Percentiles rank a stretch among this genome's conserved stretches.
Evolutionary conservation across 2,113 vertebrate genomes (phyloP).

Genomic region (Phylloscopus trochiloides): DNA sequence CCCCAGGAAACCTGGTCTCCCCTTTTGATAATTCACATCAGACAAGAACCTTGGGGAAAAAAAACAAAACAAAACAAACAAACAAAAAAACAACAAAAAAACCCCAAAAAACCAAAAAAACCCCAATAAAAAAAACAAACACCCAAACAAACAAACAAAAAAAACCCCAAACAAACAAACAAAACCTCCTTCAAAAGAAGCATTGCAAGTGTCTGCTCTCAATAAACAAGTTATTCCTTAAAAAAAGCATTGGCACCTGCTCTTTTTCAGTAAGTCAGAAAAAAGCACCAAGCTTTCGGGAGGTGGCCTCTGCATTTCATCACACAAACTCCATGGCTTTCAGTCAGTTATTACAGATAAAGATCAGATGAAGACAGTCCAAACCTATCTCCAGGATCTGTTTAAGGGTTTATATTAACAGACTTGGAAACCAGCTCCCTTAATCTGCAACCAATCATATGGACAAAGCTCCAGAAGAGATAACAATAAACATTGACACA

Average conservation of each 20-base stretch:
- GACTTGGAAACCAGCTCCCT: background rate
- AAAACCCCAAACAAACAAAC: too few species aligned
- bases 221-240: background rate
- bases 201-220: background rate
- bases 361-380: conserved; percentile 1
- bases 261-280: background rate
- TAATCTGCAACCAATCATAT: background rate
- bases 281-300: background rate
- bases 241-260: background rate
- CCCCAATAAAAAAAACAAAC: too few species aligned
- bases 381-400: background rate
- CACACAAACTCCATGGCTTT: background rate
- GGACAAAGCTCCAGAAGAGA: background rate
- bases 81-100: too few species aligned
- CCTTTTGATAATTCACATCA: background rate
- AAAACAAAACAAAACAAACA: too few species aligned
- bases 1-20: background rate
- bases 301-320: background rate
- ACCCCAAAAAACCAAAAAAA: too few species aligned
- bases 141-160: too few species aligned
- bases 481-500: background rate
- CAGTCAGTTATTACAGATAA: background rate
- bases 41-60: background rate
- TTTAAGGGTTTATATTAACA: conserved; percentile 58
- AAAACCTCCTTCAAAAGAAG: background rate